A percentile compares a stretch with the other conserved stretches of the same genome.
Evolutionary conservation across 2,888 invertebrate species (phyloP).

Genomic region (Cephus rjabovi): DNA sequence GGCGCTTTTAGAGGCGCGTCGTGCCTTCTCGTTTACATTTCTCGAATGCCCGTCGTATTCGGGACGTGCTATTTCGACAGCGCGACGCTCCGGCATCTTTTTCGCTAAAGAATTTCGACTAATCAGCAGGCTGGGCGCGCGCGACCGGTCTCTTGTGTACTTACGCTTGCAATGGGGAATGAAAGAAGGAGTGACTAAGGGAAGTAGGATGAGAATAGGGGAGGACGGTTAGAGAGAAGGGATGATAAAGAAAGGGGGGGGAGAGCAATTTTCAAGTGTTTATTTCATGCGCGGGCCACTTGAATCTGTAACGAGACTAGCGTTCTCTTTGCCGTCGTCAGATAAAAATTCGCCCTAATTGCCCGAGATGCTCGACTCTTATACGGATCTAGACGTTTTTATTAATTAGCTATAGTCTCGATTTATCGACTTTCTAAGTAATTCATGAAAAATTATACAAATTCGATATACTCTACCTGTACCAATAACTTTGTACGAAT

Average conservation of each 20-base stretch:
- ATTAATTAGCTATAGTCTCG: slow-evolving; percentile 23
- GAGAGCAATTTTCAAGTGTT: not conserved
- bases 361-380: slow-evolving; percentile 21
- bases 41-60: slow-evolving; percentile 2
- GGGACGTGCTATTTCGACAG: not conserved
- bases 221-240: not conserved
- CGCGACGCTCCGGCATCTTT: slow-evolving; percentile 1
- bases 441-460: not conserved
- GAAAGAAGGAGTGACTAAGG: slow-evolving; percentile 24
- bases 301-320: not conserved
- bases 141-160: slow-evolving; percentile 13
- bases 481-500: not conserved
- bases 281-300: not conserved
- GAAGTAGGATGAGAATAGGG: slow-evolving; percentile 10
- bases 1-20: not conserved
- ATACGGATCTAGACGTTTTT: slow-evolving; percentile 24
- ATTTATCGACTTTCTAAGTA: not conserved
- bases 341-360: slow-evolving; percentile 17
- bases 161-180: not conserved
- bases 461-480: not conserved
- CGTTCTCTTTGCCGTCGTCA: not conserved
- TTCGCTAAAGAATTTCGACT: slow-evolving; percentile 22
- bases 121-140: slow-evolving; percentile 26
- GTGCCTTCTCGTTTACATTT: slow-evolving; percentile 8
- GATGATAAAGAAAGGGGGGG: not conserved